phyloP scores from a whole-genome alignment of 1,140 invertebrate genomes.

The Zelostemma sp. region DNA sequence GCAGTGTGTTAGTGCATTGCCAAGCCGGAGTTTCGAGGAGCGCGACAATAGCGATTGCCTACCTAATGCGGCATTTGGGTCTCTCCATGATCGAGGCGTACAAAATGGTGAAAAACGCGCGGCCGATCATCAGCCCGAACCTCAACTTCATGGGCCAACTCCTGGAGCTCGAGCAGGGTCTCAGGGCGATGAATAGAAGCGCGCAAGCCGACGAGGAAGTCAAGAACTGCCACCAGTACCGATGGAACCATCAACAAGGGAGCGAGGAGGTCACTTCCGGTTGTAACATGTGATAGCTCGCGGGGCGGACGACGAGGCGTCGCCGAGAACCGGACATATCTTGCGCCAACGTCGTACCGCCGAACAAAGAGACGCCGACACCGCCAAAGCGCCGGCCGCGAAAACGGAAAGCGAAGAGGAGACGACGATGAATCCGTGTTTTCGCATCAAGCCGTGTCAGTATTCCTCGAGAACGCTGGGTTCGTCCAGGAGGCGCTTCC shows the following conservation, averaged over 20 bases:
- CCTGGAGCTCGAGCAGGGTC: constrained; percentile 82
- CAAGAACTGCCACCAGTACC: constrained; percentile 69
- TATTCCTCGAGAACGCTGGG: background rate
- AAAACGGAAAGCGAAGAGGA: too few relatives aligned
- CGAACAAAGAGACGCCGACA: background rate
- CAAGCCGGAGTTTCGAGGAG: constrained; percentile 95
- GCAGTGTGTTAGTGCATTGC: constrained; percentile 92
- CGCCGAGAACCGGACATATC: background rate
- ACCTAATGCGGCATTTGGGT: constrained; percentile 91
- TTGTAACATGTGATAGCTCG: constrained; percentile 69
- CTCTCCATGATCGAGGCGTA: constrained; percentile 92
- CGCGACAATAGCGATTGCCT: constrained; percentile 94
- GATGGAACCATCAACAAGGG: constrained; percentile 70
- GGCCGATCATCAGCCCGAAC: constrained; percentile 95
- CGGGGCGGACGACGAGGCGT: background rate
- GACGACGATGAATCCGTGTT: background rate
- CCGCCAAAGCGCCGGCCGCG: background rate
- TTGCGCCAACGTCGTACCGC: background rate
- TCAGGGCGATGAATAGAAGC: background rate
- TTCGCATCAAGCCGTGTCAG: background rate
- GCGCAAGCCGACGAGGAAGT: constrained; percentile 46
- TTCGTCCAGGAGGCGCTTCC: too few relatives aligned
- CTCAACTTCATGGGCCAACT: constrained; percentile 98
- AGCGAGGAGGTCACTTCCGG: constrained; percentile 70
- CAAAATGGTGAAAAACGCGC: constrained; percentile 85